Evolutionary conservation across 1,140 invertebrate genomes (phyloP), one percentile per base, ranked within the genome.

Genomic region (Whitmania pigra): DNA sequence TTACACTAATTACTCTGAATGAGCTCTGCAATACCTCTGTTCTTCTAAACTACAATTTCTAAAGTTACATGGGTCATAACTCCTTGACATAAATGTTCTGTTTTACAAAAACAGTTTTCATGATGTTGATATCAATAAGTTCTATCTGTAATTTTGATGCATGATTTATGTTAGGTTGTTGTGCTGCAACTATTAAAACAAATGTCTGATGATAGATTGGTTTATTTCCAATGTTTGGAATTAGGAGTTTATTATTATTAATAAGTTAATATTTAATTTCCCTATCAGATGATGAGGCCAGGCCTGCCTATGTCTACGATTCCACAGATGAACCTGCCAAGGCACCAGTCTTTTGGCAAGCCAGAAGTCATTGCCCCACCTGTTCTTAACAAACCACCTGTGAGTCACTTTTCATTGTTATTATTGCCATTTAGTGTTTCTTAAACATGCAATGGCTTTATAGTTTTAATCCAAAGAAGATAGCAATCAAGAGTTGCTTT

Each of bases 121-220:
- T 60, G 17, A 73, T 6, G 49, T 74, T n/a, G 60, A 0, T n/a
- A 76, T 18, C 55, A 63, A 7, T 43, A 55, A 20, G 29, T 20
- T 17, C 27, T 20, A 29, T 2, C 20, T 18, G n/a, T 22, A n/a
- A 36, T 53, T 20, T 36, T 40, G 2, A 29, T 40, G 40, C 22
- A 43, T 69, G 7, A 69, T 43, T 31, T 36, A 36, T 36, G 31
- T 3, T 36, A 36, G 31, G 31, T 6, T 2, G 31, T 36, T 6
- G 31, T 36, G 31, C 31, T 36, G 31, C 31, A 36, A 36, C 2
- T 36, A 36, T 36, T 36, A 36, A 6, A 36, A 36, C 31, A 36
- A 36, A 36, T 36, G 31, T 36, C 31, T 36, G 31, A 36, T 36
- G 31, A 6, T 6, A 36, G n/a, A n/a, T n/a, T 49, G 43, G 15